phyloP scores from a whole-genome alignment of 2,888 invertebrate genomes.

The Ormia ochracea region DNA sequence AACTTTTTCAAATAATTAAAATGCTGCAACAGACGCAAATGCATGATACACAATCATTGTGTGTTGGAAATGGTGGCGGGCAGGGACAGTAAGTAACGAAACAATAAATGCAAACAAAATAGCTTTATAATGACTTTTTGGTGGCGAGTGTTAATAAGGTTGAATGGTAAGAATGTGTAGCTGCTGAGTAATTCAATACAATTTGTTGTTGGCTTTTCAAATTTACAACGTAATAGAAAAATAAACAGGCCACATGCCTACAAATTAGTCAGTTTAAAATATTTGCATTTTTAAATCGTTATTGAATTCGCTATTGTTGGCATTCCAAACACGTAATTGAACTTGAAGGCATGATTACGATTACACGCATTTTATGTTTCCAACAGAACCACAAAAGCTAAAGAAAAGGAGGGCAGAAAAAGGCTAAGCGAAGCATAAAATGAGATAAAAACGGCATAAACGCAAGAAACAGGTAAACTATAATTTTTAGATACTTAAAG shows the following conservation, averaged over 20 bases:
- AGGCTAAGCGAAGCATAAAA: background rate
- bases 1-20: constrained; percentile 36
- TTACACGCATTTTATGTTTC: constrained; percentile 52
- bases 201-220: constrained; percentile 1
- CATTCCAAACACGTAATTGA: constrained; percentile 59
- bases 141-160: constrained; percentile 40
- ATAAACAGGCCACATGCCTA: background rate
- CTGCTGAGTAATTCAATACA: background rate
- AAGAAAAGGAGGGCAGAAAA: constrained; percentile 14
- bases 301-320: background rate
- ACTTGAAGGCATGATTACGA: constrained; percentile 55
- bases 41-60: constrained; percentile 26
- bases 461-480: constrained; percentile 25
- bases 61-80: constrained; percentile 46
- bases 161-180: constrained; percentile 36
- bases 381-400: background rate
- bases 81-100: constrained; percentile 2
- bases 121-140: constrained; percentile 48
- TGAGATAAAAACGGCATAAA: background rate
- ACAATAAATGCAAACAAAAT: constrained; percentile 44
- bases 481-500: constrained; percentile 13
- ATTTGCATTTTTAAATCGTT: constrained; percentile 38
- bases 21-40: constrained; percentile 29
- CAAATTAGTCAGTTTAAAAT: constrained; percentile 29
- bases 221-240: constrained; percentile 22